Conservation (phyloP, 2,113 vertebrate species). For the Thryonomys swinderianus region DNA sequence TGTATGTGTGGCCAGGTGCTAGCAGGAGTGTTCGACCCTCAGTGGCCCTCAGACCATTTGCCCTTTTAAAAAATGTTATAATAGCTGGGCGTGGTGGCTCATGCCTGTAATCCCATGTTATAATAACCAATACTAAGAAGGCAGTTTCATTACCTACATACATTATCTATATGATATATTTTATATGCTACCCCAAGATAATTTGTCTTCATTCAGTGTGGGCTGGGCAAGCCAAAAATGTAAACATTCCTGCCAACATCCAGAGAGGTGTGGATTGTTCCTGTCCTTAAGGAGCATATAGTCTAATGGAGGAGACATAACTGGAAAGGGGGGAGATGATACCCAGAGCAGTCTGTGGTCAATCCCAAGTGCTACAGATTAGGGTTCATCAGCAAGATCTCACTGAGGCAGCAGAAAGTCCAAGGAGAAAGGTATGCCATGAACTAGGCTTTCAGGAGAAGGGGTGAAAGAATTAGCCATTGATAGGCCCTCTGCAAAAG, state of each 20-base stretch:
- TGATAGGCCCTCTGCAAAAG: background rate
- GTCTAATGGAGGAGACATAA: constrained; percentile 3
- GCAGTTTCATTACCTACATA: background rate
- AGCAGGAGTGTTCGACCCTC: background rate
- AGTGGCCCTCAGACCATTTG: background rate
- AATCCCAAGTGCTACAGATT: background rate
- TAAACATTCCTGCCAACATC: background rate
- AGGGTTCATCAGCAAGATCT: background rate
- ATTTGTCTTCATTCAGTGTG: background rate
- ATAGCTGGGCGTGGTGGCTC: no score
- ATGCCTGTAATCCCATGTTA: no score
- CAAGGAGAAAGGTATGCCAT: accelerated
- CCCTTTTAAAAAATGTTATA: background rate
- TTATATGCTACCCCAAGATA: background rate
- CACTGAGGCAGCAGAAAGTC: background rate
- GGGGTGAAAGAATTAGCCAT: background rate
- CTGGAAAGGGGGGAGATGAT: background rate
- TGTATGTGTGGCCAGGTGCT: background rate
- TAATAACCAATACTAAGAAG: background rate
- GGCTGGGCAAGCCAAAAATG: background rate
- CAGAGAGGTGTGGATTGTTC: background rate
- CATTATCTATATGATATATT: background rate
- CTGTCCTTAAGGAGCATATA: background rate
- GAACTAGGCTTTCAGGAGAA: background rate
- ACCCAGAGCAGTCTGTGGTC: background rate